Base-by-base conservation (phyloP, 2,888 invertebrate species). In the Branchipolynoe longqiensis region DNA sequence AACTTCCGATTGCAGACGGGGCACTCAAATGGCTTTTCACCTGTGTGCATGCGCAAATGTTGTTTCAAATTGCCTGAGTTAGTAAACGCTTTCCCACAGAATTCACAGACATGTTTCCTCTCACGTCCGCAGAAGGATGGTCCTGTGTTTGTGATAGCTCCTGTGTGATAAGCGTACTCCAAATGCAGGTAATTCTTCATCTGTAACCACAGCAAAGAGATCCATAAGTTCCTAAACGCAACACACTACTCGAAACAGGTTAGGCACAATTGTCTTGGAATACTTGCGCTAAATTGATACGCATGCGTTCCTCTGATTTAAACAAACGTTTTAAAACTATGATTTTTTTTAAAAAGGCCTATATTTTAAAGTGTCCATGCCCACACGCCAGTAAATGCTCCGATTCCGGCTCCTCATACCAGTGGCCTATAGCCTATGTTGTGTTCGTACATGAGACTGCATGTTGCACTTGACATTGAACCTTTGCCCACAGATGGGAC, bases 201-300 rank as follows among this genome's bases (percentile, higher is more conserved):
- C 69, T 69, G 69, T 69, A 69, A 69, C 69, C 69, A 69, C 38
- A 69, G 69, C 38, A 69, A 25, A 69, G 31, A 62, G n/a, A n/a
- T n/a, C n/a, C n/a, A n/a, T n/a, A n/a, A n/a, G n/a, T n/a, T n/a
- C n/a, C n/a, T n/a, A n/a, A n/a, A n/a, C n/a, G n/a, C n/a, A n/a
- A n/a, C n/a, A n/a, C n/a, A n/a, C n/a, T n/a, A n/a, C n/a, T n/a
- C n/a, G n/a, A n/a, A n/a, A n/a, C n/a, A n/a, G n/a, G n/a, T n/a
- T n/a, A n/a, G n/a, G n/a, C n/a, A n/a, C n/a, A n/a, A n/a, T n/a
- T n/a, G n/a, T n/a, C n/a, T n/a, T n/a, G n/a, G n/a, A n/a, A n/a
- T n/a, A n/a, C n/a, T n/a, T n/a, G n/a, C n/a, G n/a, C n/a, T n/a
- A n/a, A n/a, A n/a, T n/a, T n/a, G n/a, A n/a, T n/a, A n/a, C n/a